Percentiles rank a stretch among this genome's conserved stretches.
Evolutionary conservation across 2,113 vertebrate species (phyloP).

Genomic region (Calidris pugnax): DNA sequence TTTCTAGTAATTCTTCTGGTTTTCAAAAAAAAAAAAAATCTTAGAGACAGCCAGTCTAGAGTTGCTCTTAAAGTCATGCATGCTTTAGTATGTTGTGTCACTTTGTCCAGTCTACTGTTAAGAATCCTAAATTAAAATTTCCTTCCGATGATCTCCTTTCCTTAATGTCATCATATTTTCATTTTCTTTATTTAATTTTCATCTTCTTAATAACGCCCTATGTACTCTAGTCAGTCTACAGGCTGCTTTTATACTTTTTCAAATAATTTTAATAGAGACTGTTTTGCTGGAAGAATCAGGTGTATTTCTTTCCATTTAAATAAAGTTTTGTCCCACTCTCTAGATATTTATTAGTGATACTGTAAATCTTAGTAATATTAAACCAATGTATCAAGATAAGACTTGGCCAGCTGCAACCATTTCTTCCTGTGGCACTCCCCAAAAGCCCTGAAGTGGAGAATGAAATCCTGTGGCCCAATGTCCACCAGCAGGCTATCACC

Average conservation of each 20-base stretch:
- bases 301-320: neutral
- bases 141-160: neutral
- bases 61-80: neutral
- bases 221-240: neutral
- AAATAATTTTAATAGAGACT: neutral
- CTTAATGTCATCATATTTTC: neutral
- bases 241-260: neutral
- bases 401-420: neutral
- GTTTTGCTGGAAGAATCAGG: neutral
- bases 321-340: neutral
- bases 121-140: neutral
- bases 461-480: neutral
- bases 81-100: neutral
- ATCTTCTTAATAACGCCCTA: neutral
- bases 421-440: neutral
- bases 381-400: neutral
- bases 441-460: neutral
- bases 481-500: neutral
- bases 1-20: neutral
- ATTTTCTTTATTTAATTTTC: neutral
- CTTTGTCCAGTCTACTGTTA: neutral
- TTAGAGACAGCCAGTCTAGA: neutral
- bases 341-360: neutral
- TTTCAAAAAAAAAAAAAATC: too few relatives aligned
- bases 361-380: neutral